These are phyloP conservation scores for Lindbergichthys nudifrons DNA, from an alignment of 2,797 vertebrate species.

Conservation along the genomic window DNA sequence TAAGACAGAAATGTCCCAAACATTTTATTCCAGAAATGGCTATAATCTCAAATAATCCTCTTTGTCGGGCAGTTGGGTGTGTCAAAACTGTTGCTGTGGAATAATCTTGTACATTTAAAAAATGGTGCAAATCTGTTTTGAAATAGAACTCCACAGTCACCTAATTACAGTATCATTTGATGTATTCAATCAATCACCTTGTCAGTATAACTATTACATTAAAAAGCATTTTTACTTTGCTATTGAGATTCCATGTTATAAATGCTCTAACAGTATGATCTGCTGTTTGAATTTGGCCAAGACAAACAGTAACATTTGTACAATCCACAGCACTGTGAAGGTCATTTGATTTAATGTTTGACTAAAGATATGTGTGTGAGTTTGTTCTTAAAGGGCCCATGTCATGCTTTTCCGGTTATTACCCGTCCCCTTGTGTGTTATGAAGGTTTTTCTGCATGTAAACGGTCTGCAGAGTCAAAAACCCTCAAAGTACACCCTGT, in stretches of 20 bases:
- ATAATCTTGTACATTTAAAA: background rate
- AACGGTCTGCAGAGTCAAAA: no score
- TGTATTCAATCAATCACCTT: conserved; percentile 1
- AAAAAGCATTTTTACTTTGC: conserved; percentile 4
- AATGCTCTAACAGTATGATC: background rate
- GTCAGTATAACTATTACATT: background rate
- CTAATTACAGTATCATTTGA: background rate
- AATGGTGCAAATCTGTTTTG: background rate
- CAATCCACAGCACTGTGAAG: conserved; percentile 37
- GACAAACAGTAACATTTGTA: conserved; percentile 41
- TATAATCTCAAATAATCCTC: background rate
- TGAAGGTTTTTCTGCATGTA: no score
- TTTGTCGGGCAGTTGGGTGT: background rate
- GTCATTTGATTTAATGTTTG: conserved; percentile 62
- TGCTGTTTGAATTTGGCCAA: conserved; percentile 47
- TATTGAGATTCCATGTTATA: conserved; percentile 6
- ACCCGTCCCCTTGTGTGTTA: no score
- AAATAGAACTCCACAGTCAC: background rate
- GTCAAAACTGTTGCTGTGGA: no score
- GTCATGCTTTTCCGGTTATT: no score
- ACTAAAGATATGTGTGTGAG: conserved; percentile 43
- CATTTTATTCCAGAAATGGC: background rate
- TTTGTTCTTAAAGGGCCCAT: no score
- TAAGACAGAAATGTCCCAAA: no score
- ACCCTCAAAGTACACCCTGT: no score